Conservation (phyloP, 2,888 invertebrate species). For the Heterodera filipjevi region DNA sequence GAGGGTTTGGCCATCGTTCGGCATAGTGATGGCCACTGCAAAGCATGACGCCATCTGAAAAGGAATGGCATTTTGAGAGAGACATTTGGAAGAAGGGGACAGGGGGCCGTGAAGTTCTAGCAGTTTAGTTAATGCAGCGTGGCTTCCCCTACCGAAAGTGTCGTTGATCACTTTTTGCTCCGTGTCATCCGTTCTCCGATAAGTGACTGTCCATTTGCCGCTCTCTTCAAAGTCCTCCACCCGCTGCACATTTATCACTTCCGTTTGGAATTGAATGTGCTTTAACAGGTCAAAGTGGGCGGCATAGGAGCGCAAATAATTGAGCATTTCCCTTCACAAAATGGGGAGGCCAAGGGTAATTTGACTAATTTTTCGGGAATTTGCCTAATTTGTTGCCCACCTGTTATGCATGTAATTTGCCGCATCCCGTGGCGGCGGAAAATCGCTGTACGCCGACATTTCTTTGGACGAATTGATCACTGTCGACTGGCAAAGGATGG, state of each 20-base stretch:
- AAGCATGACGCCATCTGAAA: conserved; percentile 67
- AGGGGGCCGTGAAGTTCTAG: not conserved
- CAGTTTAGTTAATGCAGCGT: not conserved
- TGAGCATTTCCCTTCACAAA: conserved; percentile 41
- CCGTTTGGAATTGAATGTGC: conserved; percentile 51
- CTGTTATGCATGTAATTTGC: conserved; percentile 68
- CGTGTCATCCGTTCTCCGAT: conserved; percentile 23
- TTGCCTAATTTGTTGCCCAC: not conserved
- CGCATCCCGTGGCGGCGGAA: conserved; percentile 67
- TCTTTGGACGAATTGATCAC: conserved; percentile 66
- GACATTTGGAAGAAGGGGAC: too few relatives aligned
- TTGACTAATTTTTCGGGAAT: not conserved
- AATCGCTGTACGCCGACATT: conserved; percentile 57
- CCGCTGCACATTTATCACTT: conserved; percentile 51
- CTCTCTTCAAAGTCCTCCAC: conserved; percentile 60
- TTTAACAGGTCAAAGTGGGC: conserved; percentile 48
- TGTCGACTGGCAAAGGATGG: conserved; percentile 55
- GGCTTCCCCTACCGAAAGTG: conserved; percentile 54
- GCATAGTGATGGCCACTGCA: conserved; percentile 69
- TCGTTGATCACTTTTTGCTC: conserved; percentile 40
- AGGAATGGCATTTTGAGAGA: too few relatives aligned
- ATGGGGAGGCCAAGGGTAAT: not conserved
- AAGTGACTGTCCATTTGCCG: conserved; percentile 63
- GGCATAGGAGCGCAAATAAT: conserved; percentile 55
- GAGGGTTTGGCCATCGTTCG: conserved; percentile 65